Evolutionary conservation across 1,140 invertebrate species (phyloP).

Genomic region (Zaprionus ornatus): DNA sequence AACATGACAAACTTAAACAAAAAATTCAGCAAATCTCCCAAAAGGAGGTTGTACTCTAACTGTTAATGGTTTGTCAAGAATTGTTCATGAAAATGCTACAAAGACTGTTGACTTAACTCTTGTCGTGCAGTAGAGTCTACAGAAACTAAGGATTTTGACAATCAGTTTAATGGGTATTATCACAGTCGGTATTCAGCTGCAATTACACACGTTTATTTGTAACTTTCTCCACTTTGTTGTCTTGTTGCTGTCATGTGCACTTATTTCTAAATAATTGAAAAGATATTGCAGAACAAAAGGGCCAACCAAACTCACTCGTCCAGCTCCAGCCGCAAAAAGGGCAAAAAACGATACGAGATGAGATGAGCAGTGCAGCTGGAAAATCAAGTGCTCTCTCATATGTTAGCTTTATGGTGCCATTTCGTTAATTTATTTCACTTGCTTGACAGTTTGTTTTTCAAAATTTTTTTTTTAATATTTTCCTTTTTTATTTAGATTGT

Average conservation of each 20-base stretch:
- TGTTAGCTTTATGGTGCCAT: slow-evolving; percentile 79
- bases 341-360: slow-evolving; percentile 24
- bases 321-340: slow-evolving; percentile 20
- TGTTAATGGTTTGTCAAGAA: not conserved
- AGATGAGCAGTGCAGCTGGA: not conserved
- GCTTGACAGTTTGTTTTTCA: slow-evolving; percentile 76
- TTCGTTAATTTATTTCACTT: slow-evolving; percentile 82
- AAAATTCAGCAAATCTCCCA: not conserved
- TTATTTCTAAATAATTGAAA: slow-evolving; percentile 80
- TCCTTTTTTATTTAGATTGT: slow-evolving; percentile 17
- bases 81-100: not conserved
- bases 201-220: slow-evolving; percentile 7
- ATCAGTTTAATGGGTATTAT: slow-evolving; percentile 22
- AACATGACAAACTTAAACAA: not conserved
- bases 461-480: slow-evolving; percentile 32
- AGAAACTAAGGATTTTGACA: not conserved
- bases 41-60: not conserved
- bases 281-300: slow-evolving; percentile 57
- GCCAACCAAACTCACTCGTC: slow-evolving; percentile 2
- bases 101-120: not conserved
- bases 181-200: slow-evolving; percentile 6
- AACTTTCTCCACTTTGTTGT: slow-evolving; percentile 42
- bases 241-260: slow-evolving; percentile 64
- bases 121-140: not conserved
- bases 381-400: slow-evolving; percentile 77